Base-by-base conservation (phyloP, 1,140 invertebrate species). In the Artemia franciscana region DNA sequence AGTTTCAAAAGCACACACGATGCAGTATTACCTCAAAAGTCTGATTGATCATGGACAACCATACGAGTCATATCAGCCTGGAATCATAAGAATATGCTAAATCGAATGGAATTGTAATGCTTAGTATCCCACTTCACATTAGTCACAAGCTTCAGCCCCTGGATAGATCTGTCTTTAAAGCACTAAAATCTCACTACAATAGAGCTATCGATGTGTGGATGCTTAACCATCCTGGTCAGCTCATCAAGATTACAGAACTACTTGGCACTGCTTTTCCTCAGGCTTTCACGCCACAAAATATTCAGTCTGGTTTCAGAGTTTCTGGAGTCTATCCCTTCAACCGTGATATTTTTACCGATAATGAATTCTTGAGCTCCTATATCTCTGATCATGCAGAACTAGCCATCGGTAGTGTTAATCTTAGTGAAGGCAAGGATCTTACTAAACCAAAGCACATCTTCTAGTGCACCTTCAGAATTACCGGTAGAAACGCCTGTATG, bases 1-100 rank as follows among this genome's bases (percentile, higher is more conserved):
- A 77, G 67, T 77, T 78, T 62, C 58, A 71, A 5, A 63, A 67
- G 59, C 64, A 70, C 64, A 67, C 65, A 3, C 66, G 63, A 61
- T 67, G 65, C 28, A 63, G 68, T 5, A 60, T 51, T 26, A 66
- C 69, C 21, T 39, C 63, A 28, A 68, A 68, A 25, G 61, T 68
- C 18, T 58, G 74, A 12, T 23, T 62, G 24, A 15, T 63, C 5
- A 24, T 65, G 24, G 61, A 70, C 30, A 27, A 67, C 60, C 58
- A 70, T 66, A 26, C 60, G 61, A 18, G 67, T 63, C 57, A 70
- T 65, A 26, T 69, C 66, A 15, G 63, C 60, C 2, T 63, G 61
- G 30, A 68, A 62, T 9, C 59, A 58, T 56, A 65, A 27, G 15
- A n/a, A n/a, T n/a, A n/a, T n/a, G n/a, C n/a, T n/a, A n/a, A n/a